phyloP scores from a whole-genome alignment of 2,113 vertebrate species.

The Carollia perspicillata region DNA sequence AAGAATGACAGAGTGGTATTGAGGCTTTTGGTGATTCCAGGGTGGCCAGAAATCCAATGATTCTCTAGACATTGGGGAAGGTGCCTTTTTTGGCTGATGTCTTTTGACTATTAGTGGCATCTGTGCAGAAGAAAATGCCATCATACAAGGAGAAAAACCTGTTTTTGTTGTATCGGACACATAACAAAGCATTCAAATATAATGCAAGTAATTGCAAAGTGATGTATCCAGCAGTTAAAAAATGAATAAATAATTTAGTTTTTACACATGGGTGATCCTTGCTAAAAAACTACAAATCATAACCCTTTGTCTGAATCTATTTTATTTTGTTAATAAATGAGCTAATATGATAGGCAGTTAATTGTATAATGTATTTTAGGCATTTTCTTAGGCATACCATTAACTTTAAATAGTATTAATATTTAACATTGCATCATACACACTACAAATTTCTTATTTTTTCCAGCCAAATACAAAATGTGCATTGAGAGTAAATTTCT shows the following conservation, averaged over 20 bases:
- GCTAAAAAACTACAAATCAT: constrained; percentile 82
- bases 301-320: constrained; percentile 80
- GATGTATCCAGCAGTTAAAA: constrained; percentile 78
- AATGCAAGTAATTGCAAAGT: constrained; percentile 83
- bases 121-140: constrained; percentile 44
- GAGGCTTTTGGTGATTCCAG: background rate
- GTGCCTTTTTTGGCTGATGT: background rate
- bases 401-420: constrained; percentile 87
- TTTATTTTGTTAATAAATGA: constrained; percentile 86
- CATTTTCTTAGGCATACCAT: constrained; percentile 86
- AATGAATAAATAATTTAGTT: constrained; percentile 84
- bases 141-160: constrained; percentile 60
- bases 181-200: constrained; percentile 81
- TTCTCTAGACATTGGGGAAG: background rate
- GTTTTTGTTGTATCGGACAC: constrained; percentile 77
- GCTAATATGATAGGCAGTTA: constrained; percentile 86
- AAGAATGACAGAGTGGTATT: background rate
- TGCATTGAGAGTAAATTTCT: constrained; percentile 79
- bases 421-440: constrained; percentile 84
- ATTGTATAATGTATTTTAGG: constrained; percentile 86
- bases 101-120: constrained; percentile 20
- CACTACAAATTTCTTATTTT: constrained; percentile 80
- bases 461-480: constrained; percentile 75
- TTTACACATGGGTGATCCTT: constrained; percentile 82
- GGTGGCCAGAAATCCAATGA: background rate